These are phyloP conservation scores for Mellivora capensis DNA, from an alignment of 2,113 vertebrate genomes.

Conservation along the genomic window DNA sequence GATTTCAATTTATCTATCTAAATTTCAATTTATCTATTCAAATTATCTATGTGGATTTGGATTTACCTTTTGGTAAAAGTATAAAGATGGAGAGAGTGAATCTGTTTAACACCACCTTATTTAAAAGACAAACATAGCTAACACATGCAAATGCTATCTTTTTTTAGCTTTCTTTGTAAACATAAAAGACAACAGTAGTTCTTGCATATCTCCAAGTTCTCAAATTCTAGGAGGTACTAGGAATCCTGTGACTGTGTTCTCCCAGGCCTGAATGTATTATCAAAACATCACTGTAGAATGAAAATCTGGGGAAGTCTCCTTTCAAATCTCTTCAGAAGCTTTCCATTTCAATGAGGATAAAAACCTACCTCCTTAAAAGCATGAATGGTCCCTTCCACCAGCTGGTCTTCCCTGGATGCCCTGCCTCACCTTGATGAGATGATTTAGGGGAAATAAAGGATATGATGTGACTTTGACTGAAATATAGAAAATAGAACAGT, in stretches of 20 bases:
- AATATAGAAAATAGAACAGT: not conserved
- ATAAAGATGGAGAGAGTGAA: not conserved
- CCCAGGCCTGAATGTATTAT: not conserved
- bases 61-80: not conserved
- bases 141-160: not conserved
- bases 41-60: no score
- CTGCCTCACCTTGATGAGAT: no score
- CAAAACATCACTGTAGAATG: not conserved
- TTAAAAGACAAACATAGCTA: not conserved
- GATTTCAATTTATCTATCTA: not conserved
- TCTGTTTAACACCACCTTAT: not conserved
- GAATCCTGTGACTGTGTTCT: not conserved
- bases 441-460: not conserved
- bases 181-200: not conserved
- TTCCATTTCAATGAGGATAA: not conserved
- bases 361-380: not conserved
- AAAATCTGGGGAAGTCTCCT: not conserved
- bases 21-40: no score
- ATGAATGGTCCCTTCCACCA: fast-evolving
- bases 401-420: not conserved
- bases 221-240: not conserved
- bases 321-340: not conserved
- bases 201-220: not conserved
- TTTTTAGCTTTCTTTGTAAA: not conserved
- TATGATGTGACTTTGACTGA: not conserved